These are phyloP conservation scores for Calephelis nemesis DNA, from an alignment of 1,140 invertebrate species.

Conservation along the genomic window DNA sequence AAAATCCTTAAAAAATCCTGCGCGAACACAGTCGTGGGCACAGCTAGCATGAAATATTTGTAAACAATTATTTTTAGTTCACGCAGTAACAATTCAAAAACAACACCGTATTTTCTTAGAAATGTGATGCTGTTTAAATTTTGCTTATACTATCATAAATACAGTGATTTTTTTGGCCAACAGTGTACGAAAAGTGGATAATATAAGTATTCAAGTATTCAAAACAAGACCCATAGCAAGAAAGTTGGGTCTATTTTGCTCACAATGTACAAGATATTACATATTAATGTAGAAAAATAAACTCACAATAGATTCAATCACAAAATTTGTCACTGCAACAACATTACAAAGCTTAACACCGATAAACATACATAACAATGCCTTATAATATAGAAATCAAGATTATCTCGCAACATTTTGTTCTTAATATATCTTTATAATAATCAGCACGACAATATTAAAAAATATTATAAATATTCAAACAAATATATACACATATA, in stretches of 20 bases:
- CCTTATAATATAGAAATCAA: constrained; percentile 2
- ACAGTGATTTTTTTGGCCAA: too few relatives aligned
- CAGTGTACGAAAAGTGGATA: too few relatives aligned
- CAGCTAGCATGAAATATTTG: too few relatives aligned
- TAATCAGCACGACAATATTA: neutral
- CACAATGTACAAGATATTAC: neutral
- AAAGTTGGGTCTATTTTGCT: neutral
- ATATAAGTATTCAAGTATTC: neutral
- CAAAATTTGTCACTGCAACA: neutral
- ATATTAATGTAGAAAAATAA: constrained; percentile 7
- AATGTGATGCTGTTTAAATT: too few relatives aligned
- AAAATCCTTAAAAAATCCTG: too few relatives aligned
- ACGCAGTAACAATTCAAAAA: too few relatives aligned
- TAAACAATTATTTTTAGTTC: too few relatives aligned
- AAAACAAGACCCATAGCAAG: neutral
- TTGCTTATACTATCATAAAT: too few relatives aligned
- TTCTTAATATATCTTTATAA: neutral
- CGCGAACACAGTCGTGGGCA: too few relatives aligned
- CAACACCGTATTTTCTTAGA: too few relatives aligned
- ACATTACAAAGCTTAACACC: constrained; percentile 14
- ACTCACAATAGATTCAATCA: constrained; percentile 4
- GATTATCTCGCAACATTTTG: constrained; percentile 5
- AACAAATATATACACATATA: too few relatives aligned
- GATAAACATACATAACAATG: constrained; percentile 12
- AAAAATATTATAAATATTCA: too few relatives aligned